Percentiles rank a stretch among this genome's conserved stretches.
Evolutionary conservation across 2,113 vertebrate species (phyloP).

Genomic region (Myotis lucifugus): DNA sequence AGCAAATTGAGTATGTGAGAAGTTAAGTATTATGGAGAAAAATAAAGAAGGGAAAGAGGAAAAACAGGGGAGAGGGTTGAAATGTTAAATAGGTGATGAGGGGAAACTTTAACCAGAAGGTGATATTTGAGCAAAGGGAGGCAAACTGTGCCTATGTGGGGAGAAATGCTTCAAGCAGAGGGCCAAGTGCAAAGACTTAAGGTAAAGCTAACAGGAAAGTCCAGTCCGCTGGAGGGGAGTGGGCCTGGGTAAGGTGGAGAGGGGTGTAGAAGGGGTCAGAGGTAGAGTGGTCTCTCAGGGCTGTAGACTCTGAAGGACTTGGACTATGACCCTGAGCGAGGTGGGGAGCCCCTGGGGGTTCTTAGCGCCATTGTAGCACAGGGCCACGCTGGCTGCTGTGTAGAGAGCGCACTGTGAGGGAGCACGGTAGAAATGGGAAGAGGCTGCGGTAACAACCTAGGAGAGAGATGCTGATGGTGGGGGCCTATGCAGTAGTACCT

Average conservation of each 20-base stretch:
- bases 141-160: not conserved
- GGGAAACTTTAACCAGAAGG: not conserved
- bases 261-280: not conserved
- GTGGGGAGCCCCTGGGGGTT: not conserved
- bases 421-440: not conserved
- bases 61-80: not conserved
- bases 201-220: not conserved
- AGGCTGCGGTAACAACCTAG: not conserved
- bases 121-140: not conserved
- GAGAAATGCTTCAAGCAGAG: not conserved
- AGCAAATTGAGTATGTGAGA: not conserved
- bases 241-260: not conserved
- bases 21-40: not conserved
- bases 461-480: not conserved
- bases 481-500: not conserved
- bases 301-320: not conserved
- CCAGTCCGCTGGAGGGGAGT: no score
- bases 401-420: not conserved
- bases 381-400: not conserved
- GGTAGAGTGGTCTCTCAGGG: not conserved
- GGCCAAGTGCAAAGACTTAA: not conserved
- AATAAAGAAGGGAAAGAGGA: not conserved
- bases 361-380: not conserved
- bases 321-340: not conserved
- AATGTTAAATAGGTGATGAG: not conserved